Base-by-base conservation (phyloP, 1,140 invertebrate genomes). In the Hyposmocoma kahamanoa region DNA sequence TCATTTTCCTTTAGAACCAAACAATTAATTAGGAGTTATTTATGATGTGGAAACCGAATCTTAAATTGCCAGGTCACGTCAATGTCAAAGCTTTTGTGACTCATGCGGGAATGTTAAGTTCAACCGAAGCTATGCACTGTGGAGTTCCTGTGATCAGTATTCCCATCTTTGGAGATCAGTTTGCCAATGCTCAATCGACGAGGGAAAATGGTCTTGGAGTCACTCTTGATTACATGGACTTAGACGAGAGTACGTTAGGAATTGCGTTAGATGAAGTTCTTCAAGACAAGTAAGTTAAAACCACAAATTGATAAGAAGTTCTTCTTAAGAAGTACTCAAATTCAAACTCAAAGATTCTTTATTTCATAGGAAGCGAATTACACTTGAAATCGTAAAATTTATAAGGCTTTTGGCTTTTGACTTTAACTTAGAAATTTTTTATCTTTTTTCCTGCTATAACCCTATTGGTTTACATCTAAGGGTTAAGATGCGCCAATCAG, bases 101-200 rank as follows among this genome's bases (percentile, higher is more conserved):
- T 1, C 91, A 93, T 56, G 88, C 89, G 9, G 91, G 91, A 1
- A 83, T 90, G 18, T 73, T 91, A 56, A 89, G 91, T 4, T 86
- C 87, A 5, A 43, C 90, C 28, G 93, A 95, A 69, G 89, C 92
- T 6, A 86, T 92, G 26, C 88, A 91, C 52, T 91, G 89, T 58
- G 92, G 89, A 3, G 90, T 93, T 5, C 92, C 93, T 0, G 86
- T 92, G 28, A 73, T 95, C 1, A 86, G 88, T 13, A 88, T 93
- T 34, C 93, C 93, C n/a, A 73, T 94, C 47, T 90, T 90, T 53
- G 91, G 87, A 1, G 92, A 93, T 68, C 90, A 90, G 66, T 84
- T 87, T 30, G 87, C 90, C 2, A 89, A 90, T 60, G 77, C 84
- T 0, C 81, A 81, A 17, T 85, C 87, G 0, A 24, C 88, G n/a